Conservation (phyloP, 2,888 invertebrate genomes). For the Sericinus montela region DNA sequence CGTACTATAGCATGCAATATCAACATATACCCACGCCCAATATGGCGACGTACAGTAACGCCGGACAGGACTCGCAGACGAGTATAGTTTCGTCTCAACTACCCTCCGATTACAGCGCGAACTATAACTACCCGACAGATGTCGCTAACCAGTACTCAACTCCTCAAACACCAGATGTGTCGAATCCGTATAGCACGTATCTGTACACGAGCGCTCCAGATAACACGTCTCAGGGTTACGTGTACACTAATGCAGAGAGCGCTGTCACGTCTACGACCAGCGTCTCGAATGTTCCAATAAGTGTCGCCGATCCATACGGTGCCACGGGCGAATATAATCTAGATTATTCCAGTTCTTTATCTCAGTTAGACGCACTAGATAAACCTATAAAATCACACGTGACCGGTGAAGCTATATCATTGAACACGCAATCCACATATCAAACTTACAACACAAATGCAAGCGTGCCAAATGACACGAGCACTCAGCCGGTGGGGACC, state of each 20-base stretch:
- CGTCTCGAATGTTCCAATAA: slow-evolving; percentile 32
- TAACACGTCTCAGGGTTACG: slow-evolving; percentile 45
- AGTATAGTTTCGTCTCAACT: slow-evolving; percentile 45
- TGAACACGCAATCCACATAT: slow-evolving; percentile 24
- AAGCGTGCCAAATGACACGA: slow-evolving; percentile 34
- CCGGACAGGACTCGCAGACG: slow-evolving; percentile 44
- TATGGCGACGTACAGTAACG: slow-evolving; percentile 54
- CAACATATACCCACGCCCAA: slow-evolving; percentile 41
- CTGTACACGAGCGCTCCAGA: slow-evolving; percentile 39
- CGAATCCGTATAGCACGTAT: slow-evolving; percentile 33
- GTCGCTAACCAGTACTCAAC: slow-evolving; percentile 26
- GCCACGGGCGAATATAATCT: slow-evolving; percentile 23
- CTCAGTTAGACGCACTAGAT: slow-evolving; percentile 55
- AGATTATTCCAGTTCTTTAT: slow-evolving; percentile 31
- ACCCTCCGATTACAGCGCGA: slow-evolving; percentile 45
- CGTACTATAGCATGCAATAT: slow-evolving; percentile 58
- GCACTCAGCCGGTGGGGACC: slow-evolving; percentile 32
- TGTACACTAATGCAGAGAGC: slow-evolving; percentile 47
- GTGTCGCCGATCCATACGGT: slow-evolving; percentile 33
- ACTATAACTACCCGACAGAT: slow-evolving; percentile 48
- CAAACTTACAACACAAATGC: slow-evolving; percentile 28
- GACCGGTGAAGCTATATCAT: slow-evolving; percentile 57
- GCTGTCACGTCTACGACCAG: slow-evolving; percentile 36
- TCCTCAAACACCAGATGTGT: slow-evolving; percentile 26
- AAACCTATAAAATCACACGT: slow-evolving; percentile 69